Evolutionary conservation across 2,888 invertebrate species (phyloP).

Genomic region (Nebria salina): DNA sequence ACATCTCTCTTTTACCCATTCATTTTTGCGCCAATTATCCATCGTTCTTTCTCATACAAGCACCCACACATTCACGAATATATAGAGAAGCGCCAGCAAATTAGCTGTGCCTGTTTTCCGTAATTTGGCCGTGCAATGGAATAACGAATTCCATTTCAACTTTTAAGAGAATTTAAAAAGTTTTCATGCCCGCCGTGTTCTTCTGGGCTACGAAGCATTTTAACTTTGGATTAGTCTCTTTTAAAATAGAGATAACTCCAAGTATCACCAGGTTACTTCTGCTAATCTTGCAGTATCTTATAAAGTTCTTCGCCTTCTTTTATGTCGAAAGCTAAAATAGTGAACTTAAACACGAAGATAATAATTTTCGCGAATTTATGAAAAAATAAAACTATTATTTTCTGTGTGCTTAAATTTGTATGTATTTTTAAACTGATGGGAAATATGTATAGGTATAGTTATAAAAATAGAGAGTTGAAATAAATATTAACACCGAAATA

Average conservation of each 20-base stretch:
- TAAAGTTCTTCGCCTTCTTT: not conserved
- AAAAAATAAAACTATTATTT: too few relatives aligned
- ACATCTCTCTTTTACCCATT: not conserved
- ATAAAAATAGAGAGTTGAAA: too few relatives aligned
- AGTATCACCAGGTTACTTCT: not conserved
- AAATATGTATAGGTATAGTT: too few relatives aligned
- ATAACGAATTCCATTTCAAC: constrained; percentile 43
- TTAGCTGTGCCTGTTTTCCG: not conserved
- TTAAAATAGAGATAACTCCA: constrained; percentile 15
- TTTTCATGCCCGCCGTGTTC: constrained; percentile 27
- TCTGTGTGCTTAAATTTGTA: too few relatives aligned
- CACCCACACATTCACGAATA: not conserved
- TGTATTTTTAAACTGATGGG: too few relatives aligned
- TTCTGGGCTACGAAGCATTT: constrained; percentile 19
- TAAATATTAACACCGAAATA: too few relatives aligned
- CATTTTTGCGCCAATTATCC: not conserved
- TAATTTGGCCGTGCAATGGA: constrained; percentile 26
- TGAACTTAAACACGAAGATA: too few relatives aligned
- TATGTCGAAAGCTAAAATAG: not conserved
- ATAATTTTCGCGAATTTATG: too few relatives aligned
- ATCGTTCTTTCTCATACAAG: not conserved
- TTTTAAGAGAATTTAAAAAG: constrained; percentile 44
- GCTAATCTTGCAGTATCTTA: not conserved
- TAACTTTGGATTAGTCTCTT: constrained; percentile 43
- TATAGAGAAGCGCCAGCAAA: not conserved